Base-by-base conservation (phyloP, 2,797 vertebrate genomes). In the Notolabrus celidotus region DNA sequence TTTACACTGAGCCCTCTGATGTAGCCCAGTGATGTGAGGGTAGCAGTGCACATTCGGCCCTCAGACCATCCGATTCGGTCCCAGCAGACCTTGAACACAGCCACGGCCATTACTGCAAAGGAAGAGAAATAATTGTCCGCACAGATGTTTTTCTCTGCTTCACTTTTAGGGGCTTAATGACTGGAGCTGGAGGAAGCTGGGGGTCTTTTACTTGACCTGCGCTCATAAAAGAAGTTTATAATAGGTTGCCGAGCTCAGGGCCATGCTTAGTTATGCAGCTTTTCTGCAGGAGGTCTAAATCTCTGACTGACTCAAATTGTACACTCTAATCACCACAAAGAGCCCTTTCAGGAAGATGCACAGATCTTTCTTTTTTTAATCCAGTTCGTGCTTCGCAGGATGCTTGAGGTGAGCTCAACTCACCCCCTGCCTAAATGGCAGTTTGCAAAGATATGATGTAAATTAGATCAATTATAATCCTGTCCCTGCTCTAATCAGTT, bases 131-230 rank as follows among this genome's bases (percentile, higher is more conserved):
- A 82, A 81, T 77, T 80, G 79, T 62, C 69, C 53, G 46, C 65
- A 27, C 75, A 81, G 77, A 88, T 86, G 79, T 85, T 81, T 79
- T 63, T 80, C 46, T 79, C 59, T 55, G 66, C 75, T 86, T 81
- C 63, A 66, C 65, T 84, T 47, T 88, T 83, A 75, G 67, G n/a
- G 71, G 57, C 67, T 85, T 88, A 85, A 90, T 87, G 84, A 73
- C 72, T 79, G 51, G 52, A 85, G 83, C 55, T 25, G 66, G 72
- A 62, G 67, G 66, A 77, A 79, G 54, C 43, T 11, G 29, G 34
- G 31, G 67, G 79, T 83, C 45, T 76, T 86, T 79, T 78, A 70
- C 76, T 88, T 86, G 80, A 87, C 76, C 79, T 62, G 19, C 4
- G 8, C 73, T 77, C 73, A 57, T 74, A 77, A 83, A 77, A 86